Base-by-base conservation (phyloP, 2,888 invertebrate genomes). In the Zaprionus lineosus region DNA sequence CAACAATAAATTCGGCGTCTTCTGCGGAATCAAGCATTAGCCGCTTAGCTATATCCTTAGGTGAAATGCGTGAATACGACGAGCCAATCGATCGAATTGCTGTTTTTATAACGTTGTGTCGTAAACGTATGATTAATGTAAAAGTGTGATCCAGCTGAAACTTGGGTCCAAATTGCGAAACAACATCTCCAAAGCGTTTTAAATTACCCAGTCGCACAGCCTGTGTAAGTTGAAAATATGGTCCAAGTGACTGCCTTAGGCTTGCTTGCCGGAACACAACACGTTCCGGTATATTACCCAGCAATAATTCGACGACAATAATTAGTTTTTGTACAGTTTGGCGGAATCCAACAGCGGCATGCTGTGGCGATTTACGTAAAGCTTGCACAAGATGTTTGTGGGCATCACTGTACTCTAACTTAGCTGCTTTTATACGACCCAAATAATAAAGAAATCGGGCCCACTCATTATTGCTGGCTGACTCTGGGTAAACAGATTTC, bases 31-130 rank as follows among this genome's bases (percentile, higher is more conserved):
- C 98, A 39, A 99, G 91, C 26, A 97, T 95, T 60, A 99, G 91
- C 87, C 99, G 99, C 67, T 94, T 93, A 0, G 98, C 98, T 84
- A 99, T 97, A 88, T 99, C 98, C 67, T 94, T 93, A 0, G 99
- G 95, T 2, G 98, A 97, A 84, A 99, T 99, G 63, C 97, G 93
- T 0, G 98, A 98, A 90, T 99, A 99, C 0, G 98, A 98, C 18
- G 97, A 90, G 1, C 98, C 98, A 89, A 99, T 99, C 41, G 97
- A 96, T 26, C 98, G 93, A 48, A 99, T 96, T 0, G 98, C 98
- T 7, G 99, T 99, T 91, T 99, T 99, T 85, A 99, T 99, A 0
- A 99, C 99, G 91, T 99, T 99, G 89, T 99, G 99, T 48, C 98
- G 93, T 50, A 99, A 92, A 63, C 99, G 95, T 37, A 99, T 92